phyloP scores from a whole-genome alignment of 2,888 invertebrate species.

The Leptopilina syphax region DNA sequence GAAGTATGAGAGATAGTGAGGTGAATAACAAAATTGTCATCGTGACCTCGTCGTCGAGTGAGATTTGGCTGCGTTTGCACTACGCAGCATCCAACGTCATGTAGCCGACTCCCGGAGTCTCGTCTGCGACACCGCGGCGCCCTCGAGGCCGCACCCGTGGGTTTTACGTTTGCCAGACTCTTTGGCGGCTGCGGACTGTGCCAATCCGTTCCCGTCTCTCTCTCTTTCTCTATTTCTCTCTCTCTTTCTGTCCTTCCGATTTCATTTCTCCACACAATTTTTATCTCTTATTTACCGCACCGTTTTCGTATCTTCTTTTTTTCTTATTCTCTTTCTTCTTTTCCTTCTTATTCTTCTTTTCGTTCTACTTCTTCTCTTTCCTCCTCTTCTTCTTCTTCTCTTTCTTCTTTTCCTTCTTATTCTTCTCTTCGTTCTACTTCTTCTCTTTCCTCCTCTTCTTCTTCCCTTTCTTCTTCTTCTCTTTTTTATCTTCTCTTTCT shows the following conservation, averaged over 20 bases:
- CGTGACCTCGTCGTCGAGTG: constrained; percentile 2
- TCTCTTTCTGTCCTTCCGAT: constrained; percentile 45
- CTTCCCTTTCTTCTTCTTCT: no score
- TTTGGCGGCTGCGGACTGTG: constrained; percentile 39
- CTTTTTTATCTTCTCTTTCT: no score
- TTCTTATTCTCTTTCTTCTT: no score
- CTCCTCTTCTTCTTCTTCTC: no score
- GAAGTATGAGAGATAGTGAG: constrained; percentile 17
- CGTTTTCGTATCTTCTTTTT: no score
- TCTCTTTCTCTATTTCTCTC: constrained; percentile 42
- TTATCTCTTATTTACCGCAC: constrained; percentile 6
- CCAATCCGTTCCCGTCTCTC: constrained; percentile 50
- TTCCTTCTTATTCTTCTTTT: no score
- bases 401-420: no score
- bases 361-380: no score
- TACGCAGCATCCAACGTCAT: background rate
- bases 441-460: no score
- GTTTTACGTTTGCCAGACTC: constrained; percentile 45
- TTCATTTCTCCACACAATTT: constrained; percentile 32
- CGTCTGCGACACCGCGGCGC: constrained; percentile 63
- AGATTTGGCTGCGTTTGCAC: constrained; percentile 15
- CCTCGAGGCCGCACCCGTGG: constrained; percentile 47
- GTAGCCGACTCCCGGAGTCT: constrained; percentile 38
- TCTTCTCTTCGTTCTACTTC: no score
- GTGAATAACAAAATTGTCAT: constrained; percentile 12